Conservation (phyloP, 1,140 invertebrate genomes). For the Aphaenogaster ashmeadi region DNA sequence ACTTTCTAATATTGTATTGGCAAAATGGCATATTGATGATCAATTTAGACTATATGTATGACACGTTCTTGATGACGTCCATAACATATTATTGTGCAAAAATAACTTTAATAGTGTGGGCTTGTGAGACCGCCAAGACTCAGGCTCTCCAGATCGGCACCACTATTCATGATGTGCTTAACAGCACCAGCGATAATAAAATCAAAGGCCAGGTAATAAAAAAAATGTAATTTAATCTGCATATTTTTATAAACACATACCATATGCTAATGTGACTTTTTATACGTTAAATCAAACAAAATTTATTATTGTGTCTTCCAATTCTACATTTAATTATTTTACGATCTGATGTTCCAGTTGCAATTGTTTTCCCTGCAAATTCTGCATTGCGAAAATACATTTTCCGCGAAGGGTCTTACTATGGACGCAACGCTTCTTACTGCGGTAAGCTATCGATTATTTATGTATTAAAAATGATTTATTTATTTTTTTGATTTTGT, state of each 20-base stretch:
- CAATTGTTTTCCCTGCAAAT: constrained; percentile 80
- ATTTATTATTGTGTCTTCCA: background rate
- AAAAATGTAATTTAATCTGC: constrained; percentile 9
- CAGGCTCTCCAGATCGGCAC: constrained; percentile 73
- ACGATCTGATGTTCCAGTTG: constrained; percentile 68
- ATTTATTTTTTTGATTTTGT: constrained; percentile 7
- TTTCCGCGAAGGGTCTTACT: constrained; percentile 72
- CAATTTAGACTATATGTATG: constrained; percentile 76
- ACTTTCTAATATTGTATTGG: constrained; percentile 16
- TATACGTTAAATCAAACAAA: background rate
- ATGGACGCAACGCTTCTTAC: constrained; percentile 74
- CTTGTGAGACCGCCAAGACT: constrained; percentile 22
- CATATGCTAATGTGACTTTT: background rate
- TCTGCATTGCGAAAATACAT: constrained; percentile 75
- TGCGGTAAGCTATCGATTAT: constrained; percentile 67
- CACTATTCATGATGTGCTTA: constrained; percentile 68
- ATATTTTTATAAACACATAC: background rate
- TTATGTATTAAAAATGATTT: background rate
- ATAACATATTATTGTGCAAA: constrained; percentile 64
- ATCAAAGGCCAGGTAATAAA: constrained; percentile 80
- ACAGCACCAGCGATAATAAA: constrained; percentile 67
- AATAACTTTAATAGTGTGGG: background rate
- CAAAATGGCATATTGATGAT: background rate
- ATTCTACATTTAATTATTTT: background rate
- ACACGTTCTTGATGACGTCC: constrained; percentile 55